Conservation (phyloP, 2,888 invertebrate species). For the Oxyteleia sp. region DNA sequence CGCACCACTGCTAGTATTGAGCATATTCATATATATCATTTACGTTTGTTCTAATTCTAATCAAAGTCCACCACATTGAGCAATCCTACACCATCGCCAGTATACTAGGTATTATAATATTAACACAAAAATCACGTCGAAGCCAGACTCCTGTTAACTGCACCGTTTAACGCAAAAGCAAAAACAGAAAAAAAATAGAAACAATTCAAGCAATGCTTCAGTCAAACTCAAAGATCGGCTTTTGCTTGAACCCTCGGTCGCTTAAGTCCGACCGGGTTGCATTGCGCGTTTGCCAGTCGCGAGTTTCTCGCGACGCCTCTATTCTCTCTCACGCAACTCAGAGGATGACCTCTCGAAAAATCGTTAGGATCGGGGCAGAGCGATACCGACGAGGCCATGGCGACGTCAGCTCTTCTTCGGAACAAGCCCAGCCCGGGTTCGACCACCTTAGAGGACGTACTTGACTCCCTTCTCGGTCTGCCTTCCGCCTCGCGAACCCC, state of each 20-base stretch:
- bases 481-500: constrained; percentile 92
- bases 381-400: constrained; percentile 86
- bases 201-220: constrained; percentile 35
- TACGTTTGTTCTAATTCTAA: constrained; percentile 8
- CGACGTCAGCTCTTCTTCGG: constrained; percentile 85
- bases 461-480: constrained; percentile 96
- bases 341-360: constrained; percentile 74
- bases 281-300: constrained; percentile 13
- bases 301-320: constrained; percentile 24
- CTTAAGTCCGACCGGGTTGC: constrained; percentile 30
- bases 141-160: constrained; percentile 11
- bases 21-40: no score
- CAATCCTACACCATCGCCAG: constrained; percentile 6
- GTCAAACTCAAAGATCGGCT: constrained; percentile 26
- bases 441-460: constrained; percentile 97
- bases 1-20: no score
- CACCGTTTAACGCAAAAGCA: no score
- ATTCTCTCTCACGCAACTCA: constrained; percentile 33
- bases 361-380: constrained; percentile 85
- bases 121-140: constrained; percentile 8
- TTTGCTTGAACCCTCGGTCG: constrained; percentile 50
- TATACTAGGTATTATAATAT: constrained; percentile 17
- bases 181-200: no score
- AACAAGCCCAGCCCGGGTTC: constrained; percentile 90
- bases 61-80: constrained; percentile 14